A percentile compares a stretch with the other conserved stretches of the same genome.
These are phyloP conservation scores for Nomada lathburiana DNA, from an alignment of 2,888 invertebrate genomes.

Conservation along the genomic window DNA sequence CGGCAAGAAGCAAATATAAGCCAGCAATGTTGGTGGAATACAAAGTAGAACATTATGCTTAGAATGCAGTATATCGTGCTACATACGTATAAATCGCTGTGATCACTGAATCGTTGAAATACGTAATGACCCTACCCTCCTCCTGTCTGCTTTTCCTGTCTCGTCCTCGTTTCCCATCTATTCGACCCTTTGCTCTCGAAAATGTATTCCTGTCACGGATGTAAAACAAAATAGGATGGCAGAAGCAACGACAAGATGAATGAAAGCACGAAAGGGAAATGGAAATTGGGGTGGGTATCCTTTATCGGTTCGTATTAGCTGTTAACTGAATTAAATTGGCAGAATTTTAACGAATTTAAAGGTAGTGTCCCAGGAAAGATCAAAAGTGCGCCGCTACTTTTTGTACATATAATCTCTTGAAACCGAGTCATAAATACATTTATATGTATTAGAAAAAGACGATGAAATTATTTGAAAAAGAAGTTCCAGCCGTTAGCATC, in stretches of 20 bases:
- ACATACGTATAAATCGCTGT: conserved; percentile 56
- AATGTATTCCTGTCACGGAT: conserved; percentile 52
- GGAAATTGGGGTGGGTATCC: conserved; percentile 4
- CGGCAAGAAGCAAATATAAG: conserved; percentile 7
- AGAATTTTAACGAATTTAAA: neutral
- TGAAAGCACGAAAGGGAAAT: conserved; percentile 4
- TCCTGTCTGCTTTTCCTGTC: neutral
- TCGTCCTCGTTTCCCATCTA: conserved; percentile 30
- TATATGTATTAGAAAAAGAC: too few relatives aligned
- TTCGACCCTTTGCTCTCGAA: conserved; percentile 33
- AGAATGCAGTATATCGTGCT: conserved; percentile 41
- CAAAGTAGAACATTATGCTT: conserved; percentile 32
- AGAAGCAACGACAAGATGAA: conserved; percentile 40
- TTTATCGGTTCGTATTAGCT: conserved; percentile 10
- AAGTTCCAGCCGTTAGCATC: too few relatives aligned
- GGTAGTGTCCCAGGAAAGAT: neutral
- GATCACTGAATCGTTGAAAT: conserved; percentile 56
- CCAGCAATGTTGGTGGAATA: conserved; percentile 15
- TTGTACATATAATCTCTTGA: too few relatives aligned
- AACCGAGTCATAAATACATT: too few relatives aligned
- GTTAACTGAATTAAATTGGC: conserved; percentile 22
- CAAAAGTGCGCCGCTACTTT: too few relatives aligned
- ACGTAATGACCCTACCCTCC: conserved; percentile 47
- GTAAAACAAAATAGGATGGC: conserved; percentile 47
- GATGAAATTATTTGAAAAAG: too few relatives aligned